phyloP scores from a whole-genome alignment of 2,888 invertebrate genomes.

The Agriopis aurantiaria region DNA sequence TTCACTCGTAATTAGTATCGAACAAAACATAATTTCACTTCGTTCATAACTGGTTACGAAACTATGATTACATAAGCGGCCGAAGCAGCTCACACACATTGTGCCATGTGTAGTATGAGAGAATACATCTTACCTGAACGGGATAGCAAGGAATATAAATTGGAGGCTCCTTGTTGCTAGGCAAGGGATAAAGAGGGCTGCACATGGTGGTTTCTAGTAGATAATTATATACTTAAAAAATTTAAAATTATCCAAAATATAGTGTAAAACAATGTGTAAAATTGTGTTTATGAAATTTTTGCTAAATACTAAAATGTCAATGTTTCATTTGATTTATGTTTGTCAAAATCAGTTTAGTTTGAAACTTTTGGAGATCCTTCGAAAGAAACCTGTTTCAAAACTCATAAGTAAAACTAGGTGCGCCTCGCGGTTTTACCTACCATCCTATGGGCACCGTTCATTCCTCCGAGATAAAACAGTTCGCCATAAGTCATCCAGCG shows the following conservation, averaged over 20 bases:
- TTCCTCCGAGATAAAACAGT: too few species aligned
- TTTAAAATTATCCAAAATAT: constrained; percentile 19
- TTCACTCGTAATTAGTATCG: too few species aligned
- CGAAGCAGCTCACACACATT: too few species aligned
- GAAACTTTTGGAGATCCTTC: background rate
- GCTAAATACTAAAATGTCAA: background rate
- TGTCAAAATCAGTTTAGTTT: background rate
- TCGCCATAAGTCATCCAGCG: too few species aligned
- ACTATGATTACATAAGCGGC: too few species aligned
- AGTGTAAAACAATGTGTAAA: constrained; percentile 11
- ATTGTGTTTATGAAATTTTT: background rate
- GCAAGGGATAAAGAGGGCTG: constrained; percentile 62
- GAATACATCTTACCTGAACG: constrained; percentile 58
- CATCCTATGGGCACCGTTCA: too few species aligned
- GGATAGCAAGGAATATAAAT: constrained; percentile 65
- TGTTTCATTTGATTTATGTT: background rate
- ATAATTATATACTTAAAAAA: constrained; percentile 26
- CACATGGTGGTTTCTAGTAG: constrained; percentile 58
- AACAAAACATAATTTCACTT: too few species aligned
- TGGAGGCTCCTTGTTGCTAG: constrained; percentile 70
- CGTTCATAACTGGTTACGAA: too few species aligned
- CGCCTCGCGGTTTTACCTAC: too few species aligned
- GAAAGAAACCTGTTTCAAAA: background rate
- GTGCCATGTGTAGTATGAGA: too few species aligned
- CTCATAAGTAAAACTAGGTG: background rate